Evolutionary conservation across 37 sponge, comb jelly and placozoan species (phyloP), one percentile per base, ranked within the genome.

Genomic region (Diacarnus erythraeanus): DNA sequence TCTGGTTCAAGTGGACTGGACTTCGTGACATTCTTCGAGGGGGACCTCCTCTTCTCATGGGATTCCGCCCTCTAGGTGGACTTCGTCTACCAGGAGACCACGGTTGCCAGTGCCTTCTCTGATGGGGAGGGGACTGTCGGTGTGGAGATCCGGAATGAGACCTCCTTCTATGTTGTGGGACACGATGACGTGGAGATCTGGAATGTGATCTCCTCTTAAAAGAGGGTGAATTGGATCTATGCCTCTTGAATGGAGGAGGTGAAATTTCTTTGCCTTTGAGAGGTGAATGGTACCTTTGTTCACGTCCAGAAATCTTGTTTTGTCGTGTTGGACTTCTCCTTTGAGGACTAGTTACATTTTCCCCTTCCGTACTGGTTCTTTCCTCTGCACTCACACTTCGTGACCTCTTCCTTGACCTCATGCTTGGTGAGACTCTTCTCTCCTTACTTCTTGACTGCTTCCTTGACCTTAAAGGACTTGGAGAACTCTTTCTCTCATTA

Each of bases 341-440:
- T 72, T 5, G 47, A 72, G 72, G 72, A 72, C 72, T 39, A 33
- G 22, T 38, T 23, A 63, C 17, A 25, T 15, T 63, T 63, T 25
- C 20, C 31, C 31, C 20, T 25, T 25, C 20, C 64, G 10, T 47
- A 17, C 66, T 65, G 66, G 34, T 2, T 8, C 35, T 34, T 47
- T 63, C 20, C 57, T n/a, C n/a, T n/a, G n/a, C 31, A 23, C 64
- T 63, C 31, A 6, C 18, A n/a, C 18, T 63, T 25, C 8, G 26
- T 29, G 30, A 63, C 5, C 20, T 63, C 17, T 29, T 15, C 64
- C 64, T 63, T 6, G 4, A 5, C 30, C 64, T 63, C 64, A 41
- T 37, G 33, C 69, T 67, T 26, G 59, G 72, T 70, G 69, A 79
- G 23, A 29, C 44, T 20, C 76, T 29, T 44, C 77, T 70, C 63